These are phyloP conservation scores for Platycheirus albimanus DNA, from an alignment of 2,888 invertebrate genomes.

Conservation along the genomic window DNA sequence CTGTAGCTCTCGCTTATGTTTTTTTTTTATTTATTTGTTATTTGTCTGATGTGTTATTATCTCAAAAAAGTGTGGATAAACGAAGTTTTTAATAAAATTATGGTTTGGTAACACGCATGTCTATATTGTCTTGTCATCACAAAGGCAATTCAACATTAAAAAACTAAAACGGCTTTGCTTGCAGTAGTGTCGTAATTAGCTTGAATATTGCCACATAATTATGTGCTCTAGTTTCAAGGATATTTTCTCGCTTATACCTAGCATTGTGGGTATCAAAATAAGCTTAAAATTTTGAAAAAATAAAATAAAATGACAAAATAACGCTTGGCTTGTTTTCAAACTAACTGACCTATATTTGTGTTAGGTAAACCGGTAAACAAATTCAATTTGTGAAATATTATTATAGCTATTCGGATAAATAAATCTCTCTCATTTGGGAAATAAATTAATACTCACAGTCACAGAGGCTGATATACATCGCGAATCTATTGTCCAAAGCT, in stretches of 20 bases:
- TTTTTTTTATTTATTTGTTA: no score
- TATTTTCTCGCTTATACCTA: background rate
- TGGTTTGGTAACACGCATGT: no score
- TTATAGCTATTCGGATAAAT: slow-evolving; percentile 46
- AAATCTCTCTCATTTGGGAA: slow-evolving; percentile 42
- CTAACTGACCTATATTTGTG: slow-evolving; percentile 47
- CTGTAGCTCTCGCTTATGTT: no score
- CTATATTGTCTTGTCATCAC: no score
- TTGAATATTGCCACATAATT: no score
- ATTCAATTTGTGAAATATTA: slow-evolving; percentile 62
- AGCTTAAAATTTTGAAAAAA: slow-evolving; percentile 1
- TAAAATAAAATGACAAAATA: slow-evolving; percentile 24
- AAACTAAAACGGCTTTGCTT: no score
- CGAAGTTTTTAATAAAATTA: no score
- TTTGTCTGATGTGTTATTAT: no score
- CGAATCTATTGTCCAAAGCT: slow-evolving; percentile 29
- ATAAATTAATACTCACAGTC: slow-evolving; percentile 57
- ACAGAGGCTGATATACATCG: slow-evolving; percentile 21
- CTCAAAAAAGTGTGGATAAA: no score
- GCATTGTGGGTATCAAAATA: background rate
- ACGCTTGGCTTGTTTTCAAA: slow-evolving; percentile 29
- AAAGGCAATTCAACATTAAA: no score
- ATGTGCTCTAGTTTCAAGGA: background rate
- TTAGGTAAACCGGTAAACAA: slow-evolving; percentile 41
- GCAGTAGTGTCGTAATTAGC: no score